phyloP scores from a whole-genome alignment of 1,140 invertebrate species.

The Charaxes varanes region DNA sequence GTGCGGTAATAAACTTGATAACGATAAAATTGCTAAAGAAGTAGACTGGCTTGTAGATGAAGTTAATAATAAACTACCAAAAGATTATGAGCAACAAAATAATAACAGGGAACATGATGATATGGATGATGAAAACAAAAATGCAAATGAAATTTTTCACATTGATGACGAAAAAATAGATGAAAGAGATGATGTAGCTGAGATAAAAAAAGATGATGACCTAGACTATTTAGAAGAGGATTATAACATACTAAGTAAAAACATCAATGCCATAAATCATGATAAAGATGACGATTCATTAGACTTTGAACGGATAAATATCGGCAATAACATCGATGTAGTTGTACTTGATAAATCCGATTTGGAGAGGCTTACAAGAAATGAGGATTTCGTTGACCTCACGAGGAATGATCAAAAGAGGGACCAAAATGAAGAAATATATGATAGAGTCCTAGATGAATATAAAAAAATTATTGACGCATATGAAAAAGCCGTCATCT shows the following conservation, averaged over 20 bases:
- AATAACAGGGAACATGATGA: neutral
- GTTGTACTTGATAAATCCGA: slow-evolving; percentile 2
- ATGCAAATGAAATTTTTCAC: neutral
- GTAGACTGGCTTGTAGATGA: slow-evolving; percentile 12
- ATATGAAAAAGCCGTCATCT: neutral
- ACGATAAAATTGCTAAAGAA: slow-evolving; percentile 9
- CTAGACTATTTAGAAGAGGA: neutral
- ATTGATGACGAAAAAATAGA: neutral
- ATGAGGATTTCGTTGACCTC: slow-evolving; percentile 1
- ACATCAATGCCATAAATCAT: too few relatives aligned
- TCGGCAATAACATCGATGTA: slow-evolving; percentile 2
- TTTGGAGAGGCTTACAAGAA: slow-evolving; percentile 2
- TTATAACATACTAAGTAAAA: neutral
- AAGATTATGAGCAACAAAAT: neutral
- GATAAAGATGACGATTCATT: neutral
- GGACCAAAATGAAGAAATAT: neutral
- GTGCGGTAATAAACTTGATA: slow-evolving; percentile 1
- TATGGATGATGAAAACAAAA: neutral
- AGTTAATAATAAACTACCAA: slow-evolving; percentile 10
- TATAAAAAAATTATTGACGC: neutral
- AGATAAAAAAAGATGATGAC: neutral
- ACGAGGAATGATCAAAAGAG: neutral
- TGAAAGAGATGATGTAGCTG: neutral
- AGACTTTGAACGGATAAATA: neutral
- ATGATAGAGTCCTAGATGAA: neutral